These are phyloP conservation scores for Furnarius figulus DNA, from an alignment of 2,113 vertebrate genomes.

Conservation along the genomic window DNA sequence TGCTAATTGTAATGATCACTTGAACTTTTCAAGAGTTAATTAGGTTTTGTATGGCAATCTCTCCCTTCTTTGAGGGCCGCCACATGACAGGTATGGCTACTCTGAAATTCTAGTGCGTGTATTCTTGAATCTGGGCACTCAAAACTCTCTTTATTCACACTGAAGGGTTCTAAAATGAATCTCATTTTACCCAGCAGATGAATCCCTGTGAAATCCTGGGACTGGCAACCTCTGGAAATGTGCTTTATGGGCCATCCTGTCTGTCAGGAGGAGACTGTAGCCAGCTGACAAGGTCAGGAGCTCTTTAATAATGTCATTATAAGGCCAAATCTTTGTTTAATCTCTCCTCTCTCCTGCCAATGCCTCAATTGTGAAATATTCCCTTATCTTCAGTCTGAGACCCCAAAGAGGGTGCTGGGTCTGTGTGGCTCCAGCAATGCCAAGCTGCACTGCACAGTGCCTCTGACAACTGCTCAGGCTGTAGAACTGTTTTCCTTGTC, in stretches of 20 bases:
- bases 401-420: not conserved
- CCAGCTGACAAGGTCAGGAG: not conserved
- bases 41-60: not conserved
- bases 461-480: not conserved
- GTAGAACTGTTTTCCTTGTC: not conserved
- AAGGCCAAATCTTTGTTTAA: not conserved
- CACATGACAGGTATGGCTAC: not conserved
- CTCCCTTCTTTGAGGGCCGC: not conserved
- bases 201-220: not conserved
- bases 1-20: not conserved
- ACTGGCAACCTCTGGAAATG: not conserved
- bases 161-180: not conserved
- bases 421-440: not conserved
- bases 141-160: not conserved
- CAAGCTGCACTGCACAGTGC: not conserved
- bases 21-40: not conserved
- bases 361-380: not conserved
- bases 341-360: not conserved
- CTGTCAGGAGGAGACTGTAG: not conserved
- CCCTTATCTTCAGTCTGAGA: not conserved
- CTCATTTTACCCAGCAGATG: not conserved
- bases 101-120: not conserved
- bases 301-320: not conserved
- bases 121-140: not conserved
- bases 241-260: not conserved